A percentile compares a stretch with the other conserved stretches of the same genome.
These are phyloP conservation scores for Trichogramma pretiosum DNA, from an alignment of 1,140 invertebrate genomes.

Conservation along the genomic window DNA sequence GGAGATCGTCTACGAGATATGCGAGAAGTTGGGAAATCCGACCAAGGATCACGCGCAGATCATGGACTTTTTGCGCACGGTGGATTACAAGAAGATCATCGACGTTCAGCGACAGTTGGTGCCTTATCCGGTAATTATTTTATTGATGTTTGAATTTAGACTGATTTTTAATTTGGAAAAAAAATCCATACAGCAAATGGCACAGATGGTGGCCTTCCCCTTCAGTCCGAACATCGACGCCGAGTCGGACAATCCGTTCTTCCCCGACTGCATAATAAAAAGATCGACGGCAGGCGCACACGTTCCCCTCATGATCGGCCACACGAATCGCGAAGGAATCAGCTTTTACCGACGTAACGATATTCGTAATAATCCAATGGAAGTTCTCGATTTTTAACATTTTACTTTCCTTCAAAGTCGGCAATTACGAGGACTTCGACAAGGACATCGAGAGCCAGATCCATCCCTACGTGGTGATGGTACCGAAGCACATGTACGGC, in stretches of 20 bases:
- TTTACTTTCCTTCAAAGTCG: neutral
- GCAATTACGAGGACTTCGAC: neutral
- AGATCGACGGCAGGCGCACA: neutral
- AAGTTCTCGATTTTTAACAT: too few species aligned
- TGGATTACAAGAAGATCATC: neutral
- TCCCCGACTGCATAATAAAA: neutral
- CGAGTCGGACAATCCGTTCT: neutral
- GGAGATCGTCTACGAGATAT: neutral
- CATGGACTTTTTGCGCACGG: neutral
- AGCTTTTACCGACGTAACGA: neutral
- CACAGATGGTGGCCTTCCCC: neutral
- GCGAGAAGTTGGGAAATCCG: neutral
- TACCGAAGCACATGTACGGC: neutral
- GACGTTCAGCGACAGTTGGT: neutral
- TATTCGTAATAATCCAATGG: neutral
- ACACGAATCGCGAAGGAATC: neutral
- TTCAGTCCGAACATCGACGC: neutral
- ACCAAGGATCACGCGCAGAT: neutral
- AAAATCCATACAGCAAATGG: neutral
- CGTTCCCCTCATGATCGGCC: neutral
- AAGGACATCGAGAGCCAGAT: neutral
- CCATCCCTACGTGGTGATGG: neutral
- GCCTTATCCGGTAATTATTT: neutral
- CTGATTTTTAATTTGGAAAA: neutral
- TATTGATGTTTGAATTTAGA: neutral